phyloP scores from a whole-genome alignment of 2,797 vertebrate genomes.

The Cetoscarus ocellatus region DNA sequence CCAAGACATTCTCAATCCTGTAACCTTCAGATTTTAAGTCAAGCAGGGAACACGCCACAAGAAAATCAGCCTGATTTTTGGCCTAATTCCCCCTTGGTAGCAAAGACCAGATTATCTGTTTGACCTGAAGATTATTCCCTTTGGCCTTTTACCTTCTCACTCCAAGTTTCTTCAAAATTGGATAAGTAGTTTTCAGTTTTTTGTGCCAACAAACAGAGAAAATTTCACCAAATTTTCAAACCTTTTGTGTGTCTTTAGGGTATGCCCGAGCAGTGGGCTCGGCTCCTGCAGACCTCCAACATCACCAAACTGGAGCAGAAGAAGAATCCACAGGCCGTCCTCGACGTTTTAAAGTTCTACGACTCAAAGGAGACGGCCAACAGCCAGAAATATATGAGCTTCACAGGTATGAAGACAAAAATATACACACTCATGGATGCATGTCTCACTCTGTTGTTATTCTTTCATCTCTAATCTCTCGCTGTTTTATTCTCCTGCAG shows the following conservation, averaged over 20 bases:
- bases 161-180: too few species aligned
- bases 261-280: slow-evolving; percentile 97
- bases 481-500: slow-evolving; percentile 72
- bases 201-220: too few species aligned
- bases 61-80: too few species aligned
- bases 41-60: too few species aligned
- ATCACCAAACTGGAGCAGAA: slow-evolving; percentile 97
- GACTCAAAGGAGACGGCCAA: slow-evolving; percentile 95
- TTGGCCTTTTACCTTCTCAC: too few species aligned
- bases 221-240: too few species aligned
- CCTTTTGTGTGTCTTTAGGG: slow-evolving; percentile 81
- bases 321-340: slow-evolving; percentile 96
- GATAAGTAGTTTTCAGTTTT: too few species aligned
- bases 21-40: too few species aligned
- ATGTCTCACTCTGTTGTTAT: neutral
- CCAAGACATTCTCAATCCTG: too few species aligned
- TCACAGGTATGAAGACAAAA: slow-evolving; percentile 86
- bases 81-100: too few species aligned
- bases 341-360: slow-evolving; percentile 96
- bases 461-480: neutral
- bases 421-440: slow-evolving; percentile 9
- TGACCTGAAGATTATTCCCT: too few species aligned
- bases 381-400: slow-evolving; percentile 99
- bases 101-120: too few species aligned
- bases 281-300: slow-evolving; percentile 95